These are phyloP conservation scores for Pissodes strobi DNA, from an alignment of 1,140 invertebrate genomes.

Conservation along the genomic window DNA sequence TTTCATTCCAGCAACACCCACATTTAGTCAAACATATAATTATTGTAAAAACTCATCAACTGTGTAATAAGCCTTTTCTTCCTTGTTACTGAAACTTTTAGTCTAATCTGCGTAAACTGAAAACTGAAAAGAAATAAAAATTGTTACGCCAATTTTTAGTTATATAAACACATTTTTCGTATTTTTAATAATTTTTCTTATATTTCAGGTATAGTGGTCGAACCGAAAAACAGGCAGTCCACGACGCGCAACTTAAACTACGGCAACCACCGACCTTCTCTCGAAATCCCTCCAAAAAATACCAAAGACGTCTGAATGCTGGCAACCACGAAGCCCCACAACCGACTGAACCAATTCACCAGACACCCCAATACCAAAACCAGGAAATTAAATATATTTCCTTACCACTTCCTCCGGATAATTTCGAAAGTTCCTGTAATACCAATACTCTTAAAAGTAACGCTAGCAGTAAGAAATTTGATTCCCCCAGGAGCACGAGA, in stretches of 20 bases:
- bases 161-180: neutral
- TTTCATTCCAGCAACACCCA: too few relatives aligned
- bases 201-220: conserved; percentile 62
- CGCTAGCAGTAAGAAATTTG: conserved; percentile 55
- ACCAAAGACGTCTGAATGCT: conserved; percentile 59
- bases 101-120: too few relatives aligned
- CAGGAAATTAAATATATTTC: conserved; percentile 65
- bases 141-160: too few relatives aligned
- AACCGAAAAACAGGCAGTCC: conserved; percentile 66
- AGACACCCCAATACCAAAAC: conserved; percentile 45
- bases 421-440: conserved; percentile 42
- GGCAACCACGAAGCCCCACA: conserved; percentile 9
- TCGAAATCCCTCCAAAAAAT: conserved; percentile 85
- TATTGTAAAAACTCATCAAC: too few relatives aligned
- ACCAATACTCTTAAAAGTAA: conserved; percentile 28
- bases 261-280: conserved; percentile 81
- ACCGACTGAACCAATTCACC: conserved; percentile 13
- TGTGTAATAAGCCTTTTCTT: too few relatives aligned
- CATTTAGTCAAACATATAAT: too few relatives aligned
- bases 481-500: conserved; percentile 78
- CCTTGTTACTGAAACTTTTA: too few relatives aligned
- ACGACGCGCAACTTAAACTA: conserved; percentile 64
- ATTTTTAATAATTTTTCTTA: conserved; percentile 24
- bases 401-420: conserved; percentile 62
- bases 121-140: too few relatives aligned